phyloP scores from a whole-genome alignment of 2,113 vertebrate species.

The Seriola rivoliana region DNA sequence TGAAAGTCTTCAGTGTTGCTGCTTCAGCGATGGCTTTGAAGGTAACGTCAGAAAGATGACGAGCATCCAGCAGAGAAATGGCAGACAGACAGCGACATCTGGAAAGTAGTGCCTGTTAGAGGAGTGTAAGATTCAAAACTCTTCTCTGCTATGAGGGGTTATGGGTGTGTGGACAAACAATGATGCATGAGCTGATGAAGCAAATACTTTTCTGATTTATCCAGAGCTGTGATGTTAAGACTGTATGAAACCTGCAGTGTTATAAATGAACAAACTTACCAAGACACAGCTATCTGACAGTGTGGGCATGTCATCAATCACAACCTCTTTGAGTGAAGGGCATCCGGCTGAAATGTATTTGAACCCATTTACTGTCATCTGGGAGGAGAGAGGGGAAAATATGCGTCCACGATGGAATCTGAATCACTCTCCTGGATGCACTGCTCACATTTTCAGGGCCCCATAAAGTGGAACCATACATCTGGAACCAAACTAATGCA shows the following conservation, averaged over 20 bases:
- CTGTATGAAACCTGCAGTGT: background rate
- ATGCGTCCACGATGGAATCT: constrained; percentile 49
- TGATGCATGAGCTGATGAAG: background rate
- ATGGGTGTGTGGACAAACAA: background rate
- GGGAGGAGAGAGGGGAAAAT: constrained; percentile 59
- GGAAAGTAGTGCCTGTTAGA: constrained; percentile 83
- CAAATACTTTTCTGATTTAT: constrained; percentile 22
- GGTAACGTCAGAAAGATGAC: constrained; percentile 83
- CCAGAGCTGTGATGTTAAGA: background rate
- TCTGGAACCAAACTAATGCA: constrained; percentile 59
- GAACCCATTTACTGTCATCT: constrained; percentile 89
- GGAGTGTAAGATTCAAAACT: background rate
- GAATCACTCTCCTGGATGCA: constrained; percentile 32
- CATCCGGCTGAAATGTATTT: constrained; percentile 84
- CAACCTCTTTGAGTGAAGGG: constrained; percentile 82
- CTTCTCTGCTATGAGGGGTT: background rate
- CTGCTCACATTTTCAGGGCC: constrained; percentile 66
- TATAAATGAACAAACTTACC: constrained; percentile 76
- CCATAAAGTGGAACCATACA: constrained; percentile 62
- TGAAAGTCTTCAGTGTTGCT: constrained; percentile 81
- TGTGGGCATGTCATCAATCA: constrained; percentile 87
- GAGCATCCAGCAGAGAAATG: constrained; percentile 83
- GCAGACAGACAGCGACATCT: constrained; percentile 80
- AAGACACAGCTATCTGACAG: constrained; percentile 87
- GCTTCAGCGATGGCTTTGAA: constrained; percentile 82